Conservation (phyloP, 2,113 vertebrate species). For the Ovis aries region ARS-UI_Ramb_v3.0 NC_056056.1:211226001-211226500, state of each 20-base stretch:
- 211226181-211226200: not conserved
- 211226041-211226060: not conserved
- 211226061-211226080: not conserved
- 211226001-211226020: not conserved
- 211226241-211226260: not conserved
- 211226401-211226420: not conserved
- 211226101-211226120: not conserved
- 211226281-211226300: not conserved
- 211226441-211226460: not conserved
- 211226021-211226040: too few relatives aligned
- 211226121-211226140: not conserved
- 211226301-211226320: not conserved
- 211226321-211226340: not conserved
- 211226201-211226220: not conserved
- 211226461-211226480: not conserved
- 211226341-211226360: not conserved
- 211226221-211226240: not conserved
- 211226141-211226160: not conserved
- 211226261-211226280: not conserved
- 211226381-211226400: accelerated
- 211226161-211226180: not conserved
- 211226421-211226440: not conserved
- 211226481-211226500: not conserved
- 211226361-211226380: too few relatives aligned
- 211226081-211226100: not conserved